These are phyloP conservation scores for Malurus leucopterus DNA, from an alignment of 2,797 vertebrate genomes.

Conservation along the genomic window DNA sequence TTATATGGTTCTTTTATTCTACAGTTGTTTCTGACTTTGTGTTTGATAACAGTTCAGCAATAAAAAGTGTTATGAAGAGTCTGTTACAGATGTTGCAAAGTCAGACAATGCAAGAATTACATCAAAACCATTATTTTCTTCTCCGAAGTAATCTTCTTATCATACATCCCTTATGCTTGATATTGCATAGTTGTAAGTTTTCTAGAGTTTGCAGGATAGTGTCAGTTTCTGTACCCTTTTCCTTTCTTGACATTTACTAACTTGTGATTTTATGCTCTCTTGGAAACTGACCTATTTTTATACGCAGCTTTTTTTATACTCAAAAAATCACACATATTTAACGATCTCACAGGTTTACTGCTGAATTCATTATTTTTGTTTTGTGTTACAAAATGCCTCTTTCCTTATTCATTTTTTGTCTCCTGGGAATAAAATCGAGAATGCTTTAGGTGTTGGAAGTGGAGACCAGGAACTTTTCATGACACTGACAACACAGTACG, in stretches of 20 bases:
- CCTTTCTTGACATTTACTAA: background rate
- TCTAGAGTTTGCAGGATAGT: background rate
- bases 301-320: background rate
- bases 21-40: background rate
- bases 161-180: background rate
- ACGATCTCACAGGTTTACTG: background rate
- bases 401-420: background rate
- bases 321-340: background rate
- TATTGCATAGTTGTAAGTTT: background rate
- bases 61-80: background rate
- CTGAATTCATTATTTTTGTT: background rate
- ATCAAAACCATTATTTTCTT: background rate
- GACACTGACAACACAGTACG: background rate
- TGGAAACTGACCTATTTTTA: constrained; percentile 7
- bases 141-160: background rate
- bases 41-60: background rate
- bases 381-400: background rate
- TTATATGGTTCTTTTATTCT: background rate
- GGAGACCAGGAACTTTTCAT: background rate
- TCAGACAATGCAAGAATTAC: background rate
- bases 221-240: background rate
- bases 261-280: background rate
- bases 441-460: background rate
- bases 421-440: background rate
- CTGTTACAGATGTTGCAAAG: background rate